phyloP scores from a whole-genome alignment of 2,113 vertebrate species.

The Climacteris rufus region DNA sequence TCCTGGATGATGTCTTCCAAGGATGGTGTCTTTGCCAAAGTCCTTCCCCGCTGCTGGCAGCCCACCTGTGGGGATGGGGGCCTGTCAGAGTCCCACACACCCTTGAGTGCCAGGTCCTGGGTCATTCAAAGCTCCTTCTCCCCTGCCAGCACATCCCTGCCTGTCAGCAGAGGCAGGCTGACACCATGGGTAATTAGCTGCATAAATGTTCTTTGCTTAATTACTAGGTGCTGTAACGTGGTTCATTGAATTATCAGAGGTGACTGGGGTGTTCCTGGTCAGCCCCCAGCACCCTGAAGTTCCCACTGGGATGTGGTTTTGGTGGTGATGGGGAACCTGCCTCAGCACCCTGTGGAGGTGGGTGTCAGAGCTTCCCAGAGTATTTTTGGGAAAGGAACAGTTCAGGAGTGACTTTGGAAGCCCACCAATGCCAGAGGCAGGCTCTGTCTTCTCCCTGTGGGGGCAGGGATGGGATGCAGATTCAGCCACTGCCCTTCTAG shows the following conservation, averaged over 20 bases:
- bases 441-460: background rate
- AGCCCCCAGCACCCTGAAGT: fast-evolving
- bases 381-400: background rate
- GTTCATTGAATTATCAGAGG: background rate
- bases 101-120: background rate
- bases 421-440: fast-evolving
- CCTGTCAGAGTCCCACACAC: background rate
- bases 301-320: background rate
- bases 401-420: background rate
- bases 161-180: fast-evolving
- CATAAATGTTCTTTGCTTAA: background rate
- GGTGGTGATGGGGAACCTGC: background rate
- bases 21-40: background rate
- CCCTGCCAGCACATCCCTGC: background rate
- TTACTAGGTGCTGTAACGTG: background rate
- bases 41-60: background rate
- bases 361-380: background rate
- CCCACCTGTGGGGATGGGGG: fast-evolving
- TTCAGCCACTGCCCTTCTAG: background rate
- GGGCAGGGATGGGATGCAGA: background rate
- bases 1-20: too few species aligned
- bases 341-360: background rate
- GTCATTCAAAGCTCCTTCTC: background rate
- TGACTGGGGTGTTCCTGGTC: background rate
- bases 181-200: background rate